Conservation (phyloP, 2,797 vertebrate species). For the Atherinosoma microstoma region DNA sequence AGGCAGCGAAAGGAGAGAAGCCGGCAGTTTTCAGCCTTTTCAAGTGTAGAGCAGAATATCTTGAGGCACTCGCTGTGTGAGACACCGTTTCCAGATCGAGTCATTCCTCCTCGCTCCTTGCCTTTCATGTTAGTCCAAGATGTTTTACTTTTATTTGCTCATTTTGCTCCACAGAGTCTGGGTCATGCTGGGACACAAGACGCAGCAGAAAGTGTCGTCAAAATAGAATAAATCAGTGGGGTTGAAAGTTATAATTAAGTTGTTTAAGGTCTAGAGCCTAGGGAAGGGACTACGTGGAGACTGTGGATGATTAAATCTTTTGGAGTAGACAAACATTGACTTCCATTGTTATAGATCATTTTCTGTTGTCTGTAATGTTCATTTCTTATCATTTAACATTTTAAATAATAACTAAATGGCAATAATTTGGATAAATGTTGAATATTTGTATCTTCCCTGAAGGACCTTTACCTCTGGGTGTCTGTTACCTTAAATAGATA, state of each 20-base stretch:
- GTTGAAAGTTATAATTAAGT: constrained; percentile 44
- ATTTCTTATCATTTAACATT: constrained; percentile 56
- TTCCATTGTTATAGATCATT: constrained; percentile 58
- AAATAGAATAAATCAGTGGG: constrained; percentile 43
- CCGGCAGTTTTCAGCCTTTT: constrained; percentile 57
- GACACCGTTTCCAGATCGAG: constrained; percentile 47
- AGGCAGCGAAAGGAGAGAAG: constrained; percentile 50
- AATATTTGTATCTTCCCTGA: constrained; percentile 31
- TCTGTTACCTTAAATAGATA: constrained; percentile 30
- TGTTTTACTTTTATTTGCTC: constrained; percentile 44
- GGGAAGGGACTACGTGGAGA: constrained; percentile 23
- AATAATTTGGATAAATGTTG: constrained; percentile 46
- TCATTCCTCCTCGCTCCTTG: constrained; percentile 30
- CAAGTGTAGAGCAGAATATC: constrained; percentile 61
- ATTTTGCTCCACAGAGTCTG: constrained; percentile 32
- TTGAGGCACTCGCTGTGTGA: constrained; percentile 60
- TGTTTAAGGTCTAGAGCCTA: constrained; percentile 39
- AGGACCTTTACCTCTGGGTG: constrained; percentile 42
- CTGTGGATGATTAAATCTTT: constrained; percentile 75
- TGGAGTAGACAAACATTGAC: constrained; percentile 69
- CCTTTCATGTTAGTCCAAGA: constrained; percentile 62
- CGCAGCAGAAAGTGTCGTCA: constrained; percentile 29
- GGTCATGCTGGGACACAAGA: constrained; percentile 38
- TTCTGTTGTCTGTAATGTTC: constrained; percentile 50
- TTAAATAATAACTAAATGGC: constrained; percentile 70